Percentiles rank a stretch among this genome's conserved stretches.
phyloP scores from a whole-genome alignment of 2,113 vertebrate species.

The Otus sunia region DNA sequence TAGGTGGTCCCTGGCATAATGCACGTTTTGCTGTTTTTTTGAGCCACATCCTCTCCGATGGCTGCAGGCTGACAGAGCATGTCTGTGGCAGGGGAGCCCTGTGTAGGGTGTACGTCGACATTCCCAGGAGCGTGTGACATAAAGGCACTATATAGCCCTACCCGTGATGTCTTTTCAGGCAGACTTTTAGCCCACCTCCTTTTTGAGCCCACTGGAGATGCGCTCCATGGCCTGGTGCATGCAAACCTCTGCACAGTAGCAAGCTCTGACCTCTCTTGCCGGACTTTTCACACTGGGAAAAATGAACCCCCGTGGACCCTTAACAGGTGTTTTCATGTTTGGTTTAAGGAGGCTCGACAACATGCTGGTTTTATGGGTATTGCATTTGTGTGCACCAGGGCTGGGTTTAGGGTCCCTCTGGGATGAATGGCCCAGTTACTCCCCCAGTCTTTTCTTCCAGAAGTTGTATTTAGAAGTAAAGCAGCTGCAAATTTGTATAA shows the following conservation, averaged over 20 bases:
- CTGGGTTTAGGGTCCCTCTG: background rate
- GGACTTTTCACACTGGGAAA: background rate
- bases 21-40: background rate
- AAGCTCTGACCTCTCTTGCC: background rate
- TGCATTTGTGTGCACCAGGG: background rate
- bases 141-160: background rate
- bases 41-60: rapidly evolving
- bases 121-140: too few relatives aligned
- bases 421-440: background rate
- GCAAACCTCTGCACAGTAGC: background rate
- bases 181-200: background rate
- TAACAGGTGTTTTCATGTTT: background rate
- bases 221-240: rapidly evolving
- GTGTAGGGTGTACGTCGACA: background rate
- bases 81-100: background rate
- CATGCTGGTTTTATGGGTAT: background rate
- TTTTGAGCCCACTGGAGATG: background rate
- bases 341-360: background rate
- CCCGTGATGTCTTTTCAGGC: background rate
- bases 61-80: background rate
- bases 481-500: background rate
- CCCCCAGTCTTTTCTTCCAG: background rate
- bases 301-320: background rate
- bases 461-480: background rate
- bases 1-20: background rate